Evolutionary conservation across 2,888 invertebrate genomes (phyloP), one percentile per base, ranked within the genome.

Genomic region (Hypomecis atomaria): DNA sequence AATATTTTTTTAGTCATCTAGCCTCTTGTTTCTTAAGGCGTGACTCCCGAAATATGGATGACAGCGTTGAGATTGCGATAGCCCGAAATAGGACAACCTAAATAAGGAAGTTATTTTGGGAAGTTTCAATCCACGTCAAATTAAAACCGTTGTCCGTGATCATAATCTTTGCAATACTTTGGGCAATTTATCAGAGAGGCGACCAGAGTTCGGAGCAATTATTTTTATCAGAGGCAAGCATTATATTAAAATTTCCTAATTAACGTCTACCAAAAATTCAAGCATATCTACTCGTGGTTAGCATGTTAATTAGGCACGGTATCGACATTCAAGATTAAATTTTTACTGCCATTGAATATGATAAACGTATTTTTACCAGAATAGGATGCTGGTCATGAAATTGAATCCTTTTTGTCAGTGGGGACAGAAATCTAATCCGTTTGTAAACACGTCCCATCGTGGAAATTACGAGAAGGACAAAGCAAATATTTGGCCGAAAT

Each of bases 391-490:
- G 44, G 10, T 8, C 38, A 62, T 40, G 56, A 52, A 56, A 62
- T 48, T 66, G 62, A 62, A 55, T 34, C 8, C 13, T 44, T 6
- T 49, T 61, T 62, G n/a, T 59, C 50, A 52, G 67, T 33, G 52
- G 59, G 42, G 54, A 54, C 58, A 62, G 62, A 56, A 67, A 70
- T 67, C 64, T 66, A 72, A 70, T 69, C 70, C 55, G 62, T 67
- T 69, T 59, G 60, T 63, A 63, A 65, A 69, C 69, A 67, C 40
- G 64, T 58, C 11, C 11, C 62, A 53, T 66, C 67, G 67, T 60
- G 56, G 61, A 66, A 68, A 67, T 69, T 65, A 71, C 65, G 63
- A 63, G 63, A 63, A 65, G 69, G 72, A 69, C 72, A 68, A 67
- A 67, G 60, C 69, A 72, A 72, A 72, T 71, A 70, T 70, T 72